A percentile compares a stretch with the other conserved stretches of the same genome.
These are phyloP conservation scores for Ormyrus labotus DNA, from an alignment of 2,888 invertebrate species.

Conservation along the genomic window DNA sequence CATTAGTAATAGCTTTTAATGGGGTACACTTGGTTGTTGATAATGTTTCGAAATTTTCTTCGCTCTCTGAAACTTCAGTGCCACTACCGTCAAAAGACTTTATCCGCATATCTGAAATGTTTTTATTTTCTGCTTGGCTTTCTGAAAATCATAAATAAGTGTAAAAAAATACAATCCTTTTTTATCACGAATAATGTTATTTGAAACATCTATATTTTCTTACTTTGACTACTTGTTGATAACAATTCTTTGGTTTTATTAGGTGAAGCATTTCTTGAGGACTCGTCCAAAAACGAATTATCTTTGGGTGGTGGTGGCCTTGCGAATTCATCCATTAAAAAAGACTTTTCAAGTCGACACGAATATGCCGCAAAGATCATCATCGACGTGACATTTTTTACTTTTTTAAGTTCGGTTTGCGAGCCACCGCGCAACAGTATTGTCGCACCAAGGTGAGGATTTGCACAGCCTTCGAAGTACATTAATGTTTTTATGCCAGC, in stretches of 20 bases:
- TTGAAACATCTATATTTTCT: no score
- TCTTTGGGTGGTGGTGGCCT: constrained; percentile 81
- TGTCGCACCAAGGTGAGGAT: constrained; percentile 89
- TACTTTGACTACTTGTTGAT: constrained; percentile 30
- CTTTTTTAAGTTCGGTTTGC: constrained; percentile 84
- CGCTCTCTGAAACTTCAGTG: constrained; percentile 4
- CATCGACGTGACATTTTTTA: constrained; percentile 89
- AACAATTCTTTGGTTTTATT: constrained; percentile 51
- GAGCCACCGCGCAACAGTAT: constrained; percentile 89
- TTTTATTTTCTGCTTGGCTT: constrained; percentile 22
- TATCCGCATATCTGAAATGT: constrained; percentile 13
- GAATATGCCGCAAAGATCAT: constrained; percentile 92
- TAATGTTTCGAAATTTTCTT: constrained; percentile 30
- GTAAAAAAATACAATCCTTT: not conserved
- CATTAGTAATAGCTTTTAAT: constrained; percentile 50
- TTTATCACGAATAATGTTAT: not conserved
- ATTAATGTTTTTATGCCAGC: constrained; percentile 89
- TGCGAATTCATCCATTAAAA: constrained; percentile 91
- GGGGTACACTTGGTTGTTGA: constrained; percentile 55
- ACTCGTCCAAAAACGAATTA: constrained; percentile 75
- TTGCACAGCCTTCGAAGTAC: constrained; percentile 94
- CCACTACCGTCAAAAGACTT: constrained; percentile 10
- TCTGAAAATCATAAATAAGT: constrained; percentile 10
- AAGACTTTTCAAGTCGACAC: constrained; percentile 93
- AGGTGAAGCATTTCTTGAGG: constrained; percentile 60